Conservation (phyloP, 2,888 invertebrate species). For the Luffia ferchaultella region DNA sequence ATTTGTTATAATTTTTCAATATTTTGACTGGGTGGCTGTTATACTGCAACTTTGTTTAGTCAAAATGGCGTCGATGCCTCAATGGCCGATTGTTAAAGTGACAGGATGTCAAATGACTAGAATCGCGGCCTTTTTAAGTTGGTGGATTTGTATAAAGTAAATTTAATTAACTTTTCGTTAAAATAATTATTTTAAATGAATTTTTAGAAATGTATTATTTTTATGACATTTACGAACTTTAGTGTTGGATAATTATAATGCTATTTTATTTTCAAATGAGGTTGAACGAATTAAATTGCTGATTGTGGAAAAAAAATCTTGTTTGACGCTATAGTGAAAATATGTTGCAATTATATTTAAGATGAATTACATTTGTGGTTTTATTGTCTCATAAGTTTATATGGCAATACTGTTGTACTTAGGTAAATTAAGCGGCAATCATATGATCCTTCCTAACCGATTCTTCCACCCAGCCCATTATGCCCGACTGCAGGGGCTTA, state of each 20-base stretch:
- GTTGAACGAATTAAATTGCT: not conserved
- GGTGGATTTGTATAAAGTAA: not conserved
- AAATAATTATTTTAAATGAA: not conserved
- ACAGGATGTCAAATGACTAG: not conserved
- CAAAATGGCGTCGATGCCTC: not conserved
- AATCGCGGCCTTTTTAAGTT: not conserved
- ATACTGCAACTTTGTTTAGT: no score
- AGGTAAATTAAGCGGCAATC: no score
- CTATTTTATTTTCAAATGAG: slow-evolving; percentile 3
- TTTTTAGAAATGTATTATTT: not conserved
- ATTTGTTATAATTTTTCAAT: no score
- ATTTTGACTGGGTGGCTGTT: no score
- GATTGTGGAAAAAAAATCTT: slow-evolving; percentile 22
- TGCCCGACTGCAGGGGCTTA: no score
- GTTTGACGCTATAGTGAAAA: slow-evolving; percentile 49
- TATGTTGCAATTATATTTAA: slow-evolving; percentile 52
- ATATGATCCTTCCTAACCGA: no score
- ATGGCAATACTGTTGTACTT: not conserved
- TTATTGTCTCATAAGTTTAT: slow-evolving; percentile 12
- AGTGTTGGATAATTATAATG: not conserved
- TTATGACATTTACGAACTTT: no score
- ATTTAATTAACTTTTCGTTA: not conserved
- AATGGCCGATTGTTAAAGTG: not conserved
- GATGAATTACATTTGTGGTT: slow-evolving; percentile 30
- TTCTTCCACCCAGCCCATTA: no score